phyloP scores from a whole-genome alignment of 2,888 invertebrate genomes.

The Papilio gigon region DNA sequence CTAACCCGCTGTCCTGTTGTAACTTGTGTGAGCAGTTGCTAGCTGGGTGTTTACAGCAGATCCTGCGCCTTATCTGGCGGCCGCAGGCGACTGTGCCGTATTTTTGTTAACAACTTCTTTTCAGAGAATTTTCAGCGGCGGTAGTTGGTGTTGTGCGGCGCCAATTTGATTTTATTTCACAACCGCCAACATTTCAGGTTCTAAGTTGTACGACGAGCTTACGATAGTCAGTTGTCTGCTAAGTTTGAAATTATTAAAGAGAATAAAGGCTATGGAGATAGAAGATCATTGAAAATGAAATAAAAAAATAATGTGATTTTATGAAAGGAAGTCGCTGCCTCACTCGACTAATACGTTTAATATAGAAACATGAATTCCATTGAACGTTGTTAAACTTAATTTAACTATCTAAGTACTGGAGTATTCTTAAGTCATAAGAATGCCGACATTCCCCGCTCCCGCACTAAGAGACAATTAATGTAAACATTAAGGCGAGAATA shows the following conservation, averaged over 20 bases:
- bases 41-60: slow-evolving; percentile 63
- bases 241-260: no score
- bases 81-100: slow-evolving; percentile 72
- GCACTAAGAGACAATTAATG: slow-evolving; percentile 20
- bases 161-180: slow-evolving; percentile 63
- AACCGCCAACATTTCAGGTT: slow-evolving; percentile 18
- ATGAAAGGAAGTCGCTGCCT: no score
- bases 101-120: slow-evolving; percentile 82
- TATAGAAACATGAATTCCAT: no score
- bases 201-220: not conserved
- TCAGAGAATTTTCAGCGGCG: slow-evolving; percentile 68
- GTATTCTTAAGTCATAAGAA: no score
- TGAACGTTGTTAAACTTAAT: no score
- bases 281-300: no score
- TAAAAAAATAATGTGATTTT: no score
- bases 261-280: no score
- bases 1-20: slow-evolving; percentile 50
- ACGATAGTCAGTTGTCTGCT: not conserved
- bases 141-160: slow-evolving; percentile 56
- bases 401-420: no score
- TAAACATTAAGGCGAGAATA: slow-evolving; percentile 42
- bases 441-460: not conserved
- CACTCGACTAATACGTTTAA: no score
- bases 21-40: slow-evolving; percentile 52
- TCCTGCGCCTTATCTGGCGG: slow-evolving; percentile 68